These are phyloP conservation scores for Argyrosomus japonicus DNA, from an alignment of 2,113 vertebrate species.

Conservation along the genomic window DNA sequence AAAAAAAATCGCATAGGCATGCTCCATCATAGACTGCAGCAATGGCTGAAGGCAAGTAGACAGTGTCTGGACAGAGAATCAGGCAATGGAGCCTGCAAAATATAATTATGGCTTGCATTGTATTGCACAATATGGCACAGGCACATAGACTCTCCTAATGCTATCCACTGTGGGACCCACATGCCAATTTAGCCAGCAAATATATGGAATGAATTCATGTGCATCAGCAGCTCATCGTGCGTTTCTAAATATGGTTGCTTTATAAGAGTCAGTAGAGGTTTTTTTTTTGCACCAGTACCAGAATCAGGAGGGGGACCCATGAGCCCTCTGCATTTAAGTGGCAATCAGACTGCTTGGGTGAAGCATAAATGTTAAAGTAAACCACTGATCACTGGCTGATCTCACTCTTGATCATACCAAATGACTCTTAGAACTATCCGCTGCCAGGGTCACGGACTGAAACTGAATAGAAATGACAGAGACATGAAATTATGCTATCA, in stretches of 20 bases:
- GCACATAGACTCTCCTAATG: slow-evolving; percentile 35
- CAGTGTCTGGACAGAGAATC: slow-evolving; percentile 14
- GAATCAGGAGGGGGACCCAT: slow-evolving; percentile 17
- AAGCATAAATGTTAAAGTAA: slow-evolving; percentile 53
- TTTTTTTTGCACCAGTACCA: slow-evolving; percentile 9
- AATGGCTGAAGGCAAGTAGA: slow-evolving; percentile 20
- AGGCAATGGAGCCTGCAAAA: slow-evolving; percentile 17
- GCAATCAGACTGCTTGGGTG: slow-evolving; percentile 55
- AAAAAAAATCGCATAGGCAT: slow-evolving; percentile 10
- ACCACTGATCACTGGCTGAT: slow-evolving; percentile 59
- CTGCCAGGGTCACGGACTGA: slow-evolving; percentile 30
- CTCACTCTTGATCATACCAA: slow-evolving; percentile 56
- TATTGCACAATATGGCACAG: slow-evolving; percentile 13
- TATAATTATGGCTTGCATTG: slow-evolving; percentile 17
- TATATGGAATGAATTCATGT: slow-evolving; percentile 48
- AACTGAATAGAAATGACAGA: slow-evolving; percentile 44
- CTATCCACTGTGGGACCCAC: slow-evolving; percentile 34
- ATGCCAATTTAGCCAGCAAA: slow-evolving; percentile 51
- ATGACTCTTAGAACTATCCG: slow-evolving; percentile 40
- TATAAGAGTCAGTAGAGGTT: slow-evolving; percentile 31
- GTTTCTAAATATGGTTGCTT: slow-evolving; percentile 36
- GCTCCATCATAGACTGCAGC: slow-evolving; percentile 30
- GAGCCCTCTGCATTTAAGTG: slow-evolving; percentile 51
- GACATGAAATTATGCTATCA: slow-evolving; percentile 40
- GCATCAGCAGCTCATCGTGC: slow-evolving; percentile 37